Base-by-base conservation (phyloP, 1,140 invertebrate species). In the Brachionus rotundiformis region DNA sequence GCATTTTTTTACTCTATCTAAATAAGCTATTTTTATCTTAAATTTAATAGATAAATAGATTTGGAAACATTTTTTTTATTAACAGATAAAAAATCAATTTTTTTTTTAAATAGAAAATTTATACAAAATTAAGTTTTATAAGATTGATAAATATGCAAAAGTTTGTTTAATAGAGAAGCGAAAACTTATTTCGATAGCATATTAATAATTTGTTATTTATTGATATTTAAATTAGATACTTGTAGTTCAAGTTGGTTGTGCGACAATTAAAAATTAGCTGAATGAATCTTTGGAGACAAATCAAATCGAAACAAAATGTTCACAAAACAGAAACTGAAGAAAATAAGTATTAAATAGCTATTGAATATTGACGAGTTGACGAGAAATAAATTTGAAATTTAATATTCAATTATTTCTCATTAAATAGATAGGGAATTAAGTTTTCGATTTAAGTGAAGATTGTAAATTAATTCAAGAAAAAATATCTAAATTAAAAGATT, bases 361-460 rank as follows among this genome's bases (percentile, higher is more conserved):
- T 68, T 68, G 63, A 68, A 68, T 68, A 68, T 68, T 68, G 63
- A 68, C 29, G 63, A 68, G 16, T 68, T 68, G 63, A 68, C 63
- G 63, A 68, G 33, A 68, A 68, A 33, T 68, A 68, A 73, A 73
- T 73, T 73, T 73, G 68, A 73, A 73, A 73, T 73, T 73, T 41
- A 73, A 73, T 73, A 73, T 73, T 73, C 68, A 73, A 73, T 73
- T 73, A 73, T 73, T 73, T 73, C 39, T 44, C 41, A 73, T 73
- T 73, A 44, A 23, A 7, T 36, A 36, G 36, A 68, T 68, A 33
- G 63, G 27, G 27, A 36, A 36, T 36, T 31, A 13, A 33, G 6
- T 68, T 36, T 68, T 68, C 63, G 19, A 11, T 41, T 41, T 10
- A 36, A 68, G 63, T 68, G 29, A 36, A 33, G 27, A 44, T 44